Conservation (phyloP, 1,140 invertebrate genomes). For the Nomia melanderi region DNA sequence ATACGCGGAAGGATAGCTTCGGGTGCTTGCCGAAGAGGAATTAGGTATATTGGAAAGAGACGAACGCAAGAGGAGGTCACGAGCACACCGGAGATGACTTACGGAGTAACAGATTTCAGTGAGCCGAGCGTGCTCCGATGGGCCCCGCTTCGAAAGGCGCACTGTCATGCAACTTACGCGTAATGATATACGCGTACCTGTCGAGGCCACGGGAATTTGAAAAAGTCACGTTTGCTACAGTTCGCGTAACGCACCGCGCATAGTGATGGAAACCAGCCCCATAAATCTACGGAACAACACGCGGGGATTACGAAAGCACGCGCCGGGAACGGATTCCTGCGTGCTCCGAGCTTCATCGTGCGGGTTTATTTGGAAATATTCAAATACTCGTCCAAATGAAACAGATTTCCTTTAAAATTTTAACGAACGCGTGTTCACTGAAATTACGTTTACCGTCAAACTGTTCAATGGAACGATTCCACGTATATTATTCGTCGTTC, state of each 20-base stretch:
- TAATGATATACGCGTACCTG: conserved; percentile 9
- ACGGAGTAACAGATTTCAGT: background rate
- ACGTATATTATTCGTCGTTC: no score
- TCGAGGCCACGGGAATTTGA: background rate
- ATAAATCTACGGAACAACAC: background rate
- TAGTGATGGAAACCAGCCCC: background rate
- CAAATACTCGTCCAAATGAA: no score
- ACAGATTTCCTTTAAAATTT: no score
- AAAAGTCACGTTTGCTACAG: conserved; percentile 16
- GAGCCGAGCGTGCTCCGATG: background rate
- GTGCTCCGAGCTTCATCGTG: background rate
- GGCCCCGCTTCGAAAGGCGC: background rate
- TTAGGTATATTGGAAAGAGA: no score
- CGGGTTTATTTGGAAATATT: background rate
- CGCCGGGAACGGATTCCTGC: background rate
- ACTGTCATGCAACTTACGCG: background rate
- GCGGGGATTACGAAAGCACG: background rate
- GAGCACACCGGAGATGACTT: no score
- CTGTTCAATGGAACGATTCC: no score
- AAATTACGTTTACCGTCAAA: no score
- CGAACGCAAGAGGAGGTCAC: no score
- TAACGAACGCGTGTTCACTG: no score
- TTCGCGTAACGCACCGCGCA: conserved; percentile 5
- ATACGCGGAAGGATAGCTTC: no score
- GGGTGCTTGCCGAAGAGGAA: no score